A percentile compares a stretch with the other conserved stretches of the same genome.
Evolutionary conservation across 2,113 vertebrate species (phyloP).

Genomic region (Chaenogobius annularis): DNA sequence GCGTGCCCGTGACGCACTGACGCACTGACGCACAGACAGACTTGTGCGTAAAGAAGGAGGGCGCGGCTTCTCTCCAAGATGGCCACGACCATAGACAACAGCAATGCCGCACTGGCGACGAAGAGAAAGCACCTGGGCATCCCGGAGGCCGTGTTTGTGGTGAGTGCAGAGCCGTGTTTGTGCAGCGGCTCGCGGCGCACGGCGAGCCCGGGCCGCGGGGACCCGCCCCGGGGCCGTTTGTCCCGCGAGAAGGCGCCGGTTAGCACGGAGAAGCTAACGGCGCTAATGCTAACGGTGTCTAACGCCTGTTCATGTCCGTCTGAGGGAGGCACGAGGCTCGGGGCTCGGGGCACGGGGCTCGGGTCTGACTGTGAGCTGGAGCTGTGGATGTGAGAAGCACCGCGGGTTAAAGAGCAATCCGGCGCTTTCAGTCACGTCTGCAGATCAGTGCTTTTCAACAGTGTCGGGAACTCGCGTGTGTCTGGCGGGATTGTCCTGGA

Average conservation of each 20-base stretch:
- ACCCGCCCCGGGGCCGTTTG: rapidly evolving
- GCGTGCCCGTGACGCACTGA: too few species aligned
- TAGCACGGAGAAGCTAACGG: slow-evolving; percentile 34
- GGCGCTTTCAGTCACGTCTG: too few species aligned
- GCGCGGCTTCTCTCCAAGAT: slow-evolving; percentile 80
- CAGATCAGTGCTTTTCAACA: too few species aligned
- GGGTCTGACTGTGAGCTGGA: too few species aligned
- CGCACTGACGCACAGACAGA: slow-evolving; percentile 10
- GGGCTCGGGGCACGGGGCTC: too few species aligned
- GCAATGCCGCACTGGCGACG: slow-evolving; percentile 72
- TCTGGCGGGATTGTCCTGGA: too few species aligned
- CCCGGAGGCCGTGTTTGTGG: slow-evolving; percentile 91
- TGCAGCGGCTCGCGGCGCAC: rapidly evolving
- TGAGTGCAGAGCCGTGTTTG: slow-evolving; percentile 63
- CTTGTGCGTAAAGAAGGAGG: slow-evolving; percentile 63
- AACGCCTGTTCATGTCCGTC: slow-evolving; percentile 57
- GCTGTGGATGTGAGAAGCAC: too few species aligned
- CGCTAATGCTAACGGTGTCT: slow-evolving; percentile 23
- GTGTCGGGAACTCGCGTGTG: too few species aligned
- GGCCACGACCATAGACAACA: slow-evolving; percentile 83
- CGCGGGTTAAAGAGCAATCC: too few species aligned
- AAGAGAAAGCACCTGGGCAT: slow-evolving; percentile 89
- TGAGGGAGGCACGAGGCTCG: slow-evolving; percentile 37
- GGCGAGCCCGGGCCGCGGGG: background rate
- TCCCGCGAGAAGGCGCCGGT: background rate